Evolutionary conservation across 2,113 vertebrate genomes (phyloP), one percentile per base, ranked within the genome.

Genomic region (Mesoclemmys tuberculata): DNA sequence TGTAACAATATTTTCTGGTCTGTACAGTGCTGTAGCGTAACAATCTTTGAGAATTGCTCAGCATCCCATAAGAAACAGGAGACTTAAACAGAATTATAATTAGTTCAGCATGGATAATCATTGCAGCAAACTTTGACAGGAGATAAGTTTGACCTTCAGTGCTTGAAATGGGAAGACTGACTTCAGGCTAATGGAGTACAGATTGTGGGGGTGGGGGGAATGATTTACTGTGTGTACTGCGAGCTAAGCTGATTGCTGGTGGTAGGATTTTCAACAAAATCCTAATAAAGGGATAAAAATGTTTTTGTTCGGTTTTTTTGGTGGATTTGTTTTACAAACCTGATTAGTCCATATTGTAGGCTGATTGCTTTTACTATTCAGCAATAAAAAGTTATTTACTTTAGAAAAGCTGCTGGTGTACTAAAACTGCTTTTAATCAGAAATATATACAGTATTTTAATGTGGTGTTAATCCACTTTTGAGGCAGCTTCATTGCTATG

Each of bases 91-190:
- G 79, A 78, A 58, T 61, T 56, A 6, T 68, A n/a, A 77, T n/a
- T 44, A 7, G 9, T 74, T 93, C 87, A 56, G 29, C 0, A 4
- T 16, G 51, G 2, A 1, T 80, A 85, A 48, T 64, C n/a, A 16
- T 18, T 92, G 93, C 88, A 88, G 93, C 91, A 87, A 52, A 0
- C 51, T 82, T 92, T 78, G 83, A 85, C 48, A 90, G 90, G 52
- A 92, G 27, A 46, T 71, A 44, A 22, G 26, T 90, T 79, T 83
- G 77, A 82, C 92, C 71, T 84, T 89, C 88, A 78, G 14, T 18
- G 21, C 16, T 93, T 61, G 56, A 16, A 11, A 44, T 29, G 68
- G n/a, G 51, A 49, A 84, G 75, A 31, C 82, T 92, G 26, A 52
- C 46, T 88, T 74, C 46, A 55, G 71, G 79, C 61, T 92, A 7